These are phyloP conservation scores for Pollenia angustigena DNA, from an alignment of 2,888 invertebrate genomes.

Conservation along the genomic window DNA sequence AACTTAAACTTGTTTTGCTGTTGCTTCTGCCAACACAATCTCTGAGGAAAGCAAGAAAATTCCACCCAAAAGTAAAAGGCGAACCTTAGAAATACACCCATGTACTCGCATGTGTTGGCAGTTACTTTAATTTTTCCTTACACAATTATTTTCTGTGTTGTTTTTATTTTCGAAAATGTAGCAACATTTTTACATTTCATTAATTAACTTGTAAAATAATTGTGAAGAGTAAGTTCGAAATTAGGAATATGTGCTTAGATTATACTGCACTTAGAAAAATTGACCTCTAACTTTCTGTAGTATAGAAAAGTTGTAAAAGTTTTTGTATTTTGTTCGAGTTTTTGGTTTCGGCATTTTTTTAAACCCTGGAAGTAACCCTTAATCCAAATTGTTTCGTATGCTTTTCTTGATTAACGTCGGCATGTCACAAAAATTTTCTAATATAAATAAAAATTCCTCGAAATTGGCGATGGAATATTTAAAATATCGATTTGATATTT, in stretches of 20 bases:
- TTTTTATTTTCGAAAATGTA: not conserved
- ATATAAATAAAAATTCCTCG: too few species aligned
- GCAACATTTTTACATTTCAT: constrained; percentile 1
- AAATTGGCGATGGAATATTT: too few species aligned
- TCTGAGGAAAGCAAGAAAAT: not conserved
- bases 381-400: too few species aligned
- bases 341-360: too few species aligned
- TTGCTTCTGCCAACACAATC: not conserved
- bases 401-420: too few species aligned
- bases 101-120: not conserved
- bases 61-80: not conserved
- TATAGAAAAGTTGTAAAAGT: too few species aligned
- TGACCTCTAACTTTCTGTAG: too few species aligned
- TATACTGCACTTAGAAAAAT: not conserved
- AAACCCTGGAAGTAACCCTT: too few species aligned
- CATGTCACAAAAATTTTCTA: too few species aligned
- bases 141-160: not conserved
- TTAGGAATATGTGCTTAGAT: not conserved
- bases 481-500: too few species aligned
- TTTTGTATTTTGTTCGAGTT: too few species aligned
- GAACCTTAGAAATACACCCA: not conserved
- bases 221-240: not conserved
- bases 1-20: not conserved
- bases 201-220: constrained; percentile 18
- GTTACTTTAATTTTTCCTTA: not conserved